Percentiles rank a stretch among this genome's conserved stretches.
phyloP scores from a whole-genome alignment of 2,113 vertebrate species.

The Ptyas mucosa region DNA sequence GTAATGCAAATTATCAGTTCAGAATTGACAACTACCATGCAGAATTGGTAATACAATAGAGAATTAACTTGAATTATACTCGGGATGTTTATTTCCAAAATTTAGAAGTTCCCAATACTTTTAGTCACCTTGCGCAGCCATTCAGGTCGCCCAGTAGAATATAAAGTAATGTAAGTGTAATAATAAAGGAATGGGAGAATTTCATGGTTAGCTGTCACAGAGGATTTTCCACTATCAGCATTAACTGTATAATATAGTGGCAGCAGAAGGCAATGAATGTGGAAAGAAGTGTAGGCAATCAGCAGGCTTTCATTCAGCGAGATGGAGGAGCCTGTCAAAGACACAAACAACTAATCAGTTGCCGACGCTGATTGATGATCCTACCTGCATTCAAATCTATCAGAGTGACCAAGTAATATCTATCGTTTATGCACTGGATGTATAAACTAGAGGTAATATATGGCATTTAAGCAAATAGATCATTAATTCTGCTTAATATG shows the following conservation, averaged over 20 bases:
- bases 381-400: conserved; percentile 84
- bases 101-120: conserved; percentile 3
- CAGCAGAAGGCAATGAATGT: conserved; percentile 77
- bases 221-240: conserved; percentile 73
- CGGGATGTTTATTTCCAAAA: not conserved
- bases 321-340: conserved; percentile 85
- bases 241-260: conserved; percentile 76
- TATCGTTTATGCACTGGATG: conserved; percentile 73
- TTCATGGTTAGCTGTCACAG: conserved; percentile 70
- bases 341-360: conserved; percentile 91
- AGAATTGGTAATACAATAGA: not conserved
- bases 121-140: conserved; percentile 37
- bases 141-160: conserved; percentile 39
- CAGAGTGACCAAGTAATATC: conserved; percentile 79
- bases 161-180: conserved; percentile 54
- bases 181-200: conserved; percentile 62
- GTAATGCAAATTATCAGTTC: not conserved
- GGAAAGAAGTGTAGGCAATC: conserved; percentile 81
- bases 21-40: not conserved
- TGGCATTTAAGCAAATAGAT: conserved; percentile 81
- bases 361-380: conserved; percentile 83
- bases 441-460: conserved; percentile 86
- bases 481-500: conserved; percentile 86
- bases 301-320: conserved; percentile 83
- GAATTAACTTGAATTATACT: not conserved